Conservation (phyloP, 1,140 invertebrate species). For the Zaprionus vittiger region DNA sequence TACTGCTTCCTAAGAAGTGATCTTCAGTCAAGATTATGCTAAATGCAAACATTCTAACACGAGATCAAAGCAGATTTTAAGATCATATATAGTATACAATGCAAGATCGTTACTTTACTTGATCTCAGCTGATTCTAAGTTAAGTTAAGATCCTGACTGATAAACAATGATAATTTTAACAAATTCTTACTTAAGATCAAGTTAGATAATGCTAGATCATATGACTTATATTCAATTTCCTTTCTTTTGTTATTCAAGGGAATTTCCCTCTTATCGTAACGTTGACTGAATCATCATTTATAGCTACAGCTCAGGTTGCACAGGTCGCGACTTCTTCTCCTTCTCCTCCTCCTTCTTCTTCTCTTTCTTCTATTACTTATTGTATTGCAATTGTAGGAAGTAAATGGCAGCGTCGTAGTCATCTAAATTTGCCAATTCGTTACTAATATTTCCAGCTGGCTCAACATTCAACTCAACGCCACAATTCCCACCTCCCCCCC, state of each 20-base stretch:
- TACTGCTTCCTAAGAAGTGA: too few species aligned
- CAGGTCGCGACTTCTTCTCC: not conserved
- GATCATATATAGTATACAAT: too few species aligned
- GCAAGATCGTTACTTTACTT: not conserved
- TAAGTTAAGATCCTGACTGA: not conserved
- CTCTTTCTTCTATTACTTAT: not conserved
- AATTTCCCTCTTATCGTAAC: not conserved
- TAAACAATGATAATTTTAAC: not conserved
- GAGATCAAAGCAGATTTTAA: too few species aligned
- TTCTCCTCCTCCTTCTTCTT: not conserved
- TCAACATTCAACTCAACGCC: too few species aligned
- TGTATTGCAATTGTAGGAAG: slow-evolving; percentile 27
- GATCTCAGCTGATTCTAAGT: not conserved
- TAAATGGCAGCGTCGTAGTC: slow-evolving; percentile 7
- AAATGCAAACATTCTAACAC: too few species aligned
- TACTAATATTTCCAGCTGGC: slow-evolving; percentile 33
- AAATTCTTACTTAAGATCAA: not conserved
- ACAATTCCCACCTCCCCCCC: not conserved
- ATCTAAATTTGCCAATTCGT: slow-evolving; percentile 9
- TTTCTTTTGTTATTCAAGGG: not conserved
- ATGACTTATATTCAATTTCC: not conserved
- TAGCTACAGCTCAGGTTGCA: not conserved
- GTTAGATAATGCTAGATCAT: not conserved
- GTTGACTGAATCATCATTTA: not conserved
- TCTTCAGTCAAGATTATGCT: too few species aligned